Evolutionary conservation across 1,140 invertebrate genomes (phyloP).

Genomic region (Aphelinus atriplicis): DNA sequence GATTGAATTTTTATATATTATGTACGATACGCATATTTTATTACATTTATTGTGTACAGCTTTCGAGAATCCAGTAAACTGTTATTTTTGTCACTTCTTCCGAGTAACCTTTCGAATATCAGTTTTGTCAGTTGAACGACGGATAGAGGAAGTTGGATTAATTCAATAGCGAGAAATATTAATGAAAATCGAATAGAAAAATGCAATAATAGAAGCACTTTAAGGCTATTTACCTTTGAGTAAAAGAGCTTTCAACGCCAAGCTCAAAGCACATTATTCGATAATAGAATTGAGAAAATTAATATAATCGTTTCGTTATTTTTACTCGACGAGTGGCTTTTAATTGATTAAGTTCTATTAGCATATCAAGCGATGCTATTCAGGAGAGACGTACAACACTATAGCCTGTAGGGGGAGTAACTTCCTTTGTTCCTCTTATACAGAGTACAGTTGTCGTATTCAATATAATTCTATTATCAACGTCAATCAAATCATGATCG

Average conservation of each 20-base stretch:
- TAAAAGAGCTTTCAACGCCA: background rate
- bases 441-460: slow-evolving; percentile 28
- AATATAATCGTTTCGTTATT: slow-evolving; percentile 15
- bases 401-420: background rate
- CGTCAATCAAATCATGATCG: slow-evolving; percentile 33
- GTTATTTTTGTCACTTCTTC: too few relatives aligned
- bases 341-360: slow-evolving; percentile 35
- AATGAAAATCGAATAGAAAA: too few relatives aligned
- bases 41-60: too few relatives aligned
- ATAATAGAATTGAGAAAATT: background rate
- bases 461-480: slow-evolving; percentile 33
- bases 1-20: too few relatives aligned
- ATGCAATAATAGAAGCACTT: too few relatives aligned
- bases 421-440: slow-evolving; percentile 20
- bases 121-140: too few relatives aligned
- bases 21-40: too few relatives aligned
- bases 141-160: too few relatives aligned
- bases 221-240: background rate
- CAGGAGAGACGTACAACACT: background rate
- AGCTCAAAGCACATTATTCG: background rate
- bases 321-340: slow-evolving; percentile 9
- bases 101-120: too few relatives aligned
- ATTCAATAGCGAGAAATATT: too few relatives aligned
- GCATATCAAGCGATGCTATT: slow-evolving; percentile 18
- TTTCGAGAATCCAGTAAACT: too few relatives aligned